Evolutionary conservation across 2,797 vertebrate genomes (phyloP).

Genomic region (Spheniscus humboldti): DNA sequence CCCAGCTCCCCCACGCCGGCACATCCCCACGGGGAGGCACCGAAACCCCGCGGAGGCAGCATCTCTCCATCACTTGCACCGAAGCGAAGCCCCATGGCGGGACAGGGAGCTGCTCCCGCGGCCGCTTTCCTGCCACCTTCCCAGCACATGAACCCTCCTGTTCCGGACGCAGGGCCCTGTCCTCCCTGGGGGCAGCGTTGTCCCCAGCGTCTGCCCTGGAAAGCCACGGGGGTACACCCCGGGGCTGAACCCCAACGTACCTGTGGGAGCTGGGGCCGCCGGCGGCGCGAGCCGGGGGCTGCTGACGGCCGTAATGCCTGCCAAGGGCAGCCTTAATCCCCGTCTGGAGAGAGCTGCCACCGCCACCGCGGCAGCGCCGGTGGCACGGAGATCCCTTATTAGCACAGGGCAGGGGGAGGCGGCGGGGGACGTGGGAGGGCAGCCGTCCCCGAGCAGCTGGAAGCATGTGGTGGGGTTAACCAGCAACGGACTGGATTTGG

Average conservation of each 20-base stretch:
- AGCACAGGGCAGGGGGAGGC: background rate
- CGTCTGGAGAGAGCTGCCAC: background rate
- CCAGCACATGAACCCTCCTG: accelerated
- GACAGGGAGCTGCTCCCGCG: background rate
- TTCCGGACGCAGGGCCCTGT: accelerated
- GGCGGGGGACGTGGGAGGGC: background rate
- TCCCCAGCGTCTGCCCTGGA: background rate
- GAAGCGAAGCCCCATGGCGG: accelerated
- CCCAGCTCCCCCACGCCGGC: accelerated
- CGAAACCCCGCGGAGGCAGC: accelerated
- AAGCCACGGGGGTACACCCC: no score
- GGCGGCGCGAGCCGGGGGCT: background rate
- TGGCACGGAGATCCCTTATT: background rate
- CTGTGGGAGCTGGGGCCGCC: background rate
- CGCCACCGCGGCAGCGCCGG: background rate
- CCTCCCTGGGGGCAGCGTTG: background rate
- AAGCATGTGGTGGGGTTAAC: accelerated
- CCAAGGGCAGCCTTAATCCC: background rate
- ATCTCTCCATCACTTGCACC: background rate
- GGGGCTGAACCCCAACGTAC: accelerated
- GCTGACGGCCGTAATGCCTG: accelerated
- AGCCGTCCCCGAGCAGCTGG: background rate
- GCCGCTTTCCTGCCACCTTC: background rate
- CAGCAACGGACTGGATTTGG: background rate
- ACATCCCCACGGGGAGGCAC: background rate